Conservation (phyloP, 2,113 vertebrate genomes). For the Salminus brasiliensis region DNA sequence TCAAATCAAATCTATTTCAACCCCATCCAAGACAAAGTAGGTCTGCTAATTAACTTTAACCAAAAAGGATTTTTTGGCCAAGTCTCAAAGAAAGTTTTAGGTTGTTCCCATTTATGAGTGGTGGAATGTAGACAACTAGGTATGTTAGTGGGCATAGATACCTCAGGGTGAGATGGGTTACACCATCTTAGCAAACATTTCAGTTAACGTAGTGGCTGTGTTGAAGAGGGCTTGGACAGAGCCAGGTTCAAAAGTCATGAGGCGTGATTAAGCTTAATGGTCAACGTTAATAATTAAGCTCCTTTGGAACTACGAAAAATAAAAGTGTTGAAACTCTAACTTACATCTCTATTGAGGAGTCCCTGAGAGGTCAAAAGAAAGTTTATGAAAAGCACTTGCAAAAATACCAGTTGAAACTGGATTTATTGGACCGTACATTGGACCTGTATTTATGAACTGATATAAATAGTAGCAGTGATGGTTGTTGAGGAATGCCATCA, state of each 20-base stretch:
- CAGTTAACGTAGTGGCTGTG: slow-evolving; percentile 35
- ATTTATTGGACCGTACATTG: neutral
- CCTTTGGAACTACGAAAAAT: neutral
- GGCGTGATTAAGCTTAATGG: neutral
- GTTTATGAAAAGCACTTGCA: slow-evolving; percentile 33
- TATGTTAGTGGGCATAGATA: slow-evolving; percentile 57
- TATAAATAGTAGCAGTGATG: neutral
- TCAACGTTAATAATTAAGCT: neutral
- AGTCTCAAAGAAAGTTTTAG: slow-evolving; percentile 9
- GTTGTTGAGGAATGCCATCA: neutral
- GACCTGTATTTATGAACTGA: neutral
- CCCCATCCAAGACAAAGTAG: neutral
- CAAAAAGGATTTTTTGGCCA: neutral
- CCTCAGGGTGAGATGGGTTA: slow-evolving; percentile 71
- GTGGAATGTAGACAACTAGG: slow-evolving; percentile 34
- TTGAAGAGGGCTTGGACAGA: slow-evolving; percentile 31
- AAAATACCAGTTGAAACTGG: slow-evolving; percentile 15
- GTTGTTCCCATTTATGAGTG: slow-evolving; percentile 13
- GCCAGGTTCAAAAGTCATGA: slow-evolving; percentile 8
- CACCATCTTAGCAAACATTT: slow-evolving; percentile 50
- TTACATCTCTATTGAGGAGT: neutral
- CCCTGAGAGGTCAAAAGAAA: neutral
- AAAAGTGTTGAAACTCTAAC: too few species aligned
- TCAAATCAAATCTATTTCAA: too few species aligned
- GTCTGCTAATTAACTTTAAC: neutral